These are phyloP conservation scores for Limnephilus rhombicus DNA, from an alignment of 2,888 invertebrate genomes.

Conservation along the genomic window DNA sequence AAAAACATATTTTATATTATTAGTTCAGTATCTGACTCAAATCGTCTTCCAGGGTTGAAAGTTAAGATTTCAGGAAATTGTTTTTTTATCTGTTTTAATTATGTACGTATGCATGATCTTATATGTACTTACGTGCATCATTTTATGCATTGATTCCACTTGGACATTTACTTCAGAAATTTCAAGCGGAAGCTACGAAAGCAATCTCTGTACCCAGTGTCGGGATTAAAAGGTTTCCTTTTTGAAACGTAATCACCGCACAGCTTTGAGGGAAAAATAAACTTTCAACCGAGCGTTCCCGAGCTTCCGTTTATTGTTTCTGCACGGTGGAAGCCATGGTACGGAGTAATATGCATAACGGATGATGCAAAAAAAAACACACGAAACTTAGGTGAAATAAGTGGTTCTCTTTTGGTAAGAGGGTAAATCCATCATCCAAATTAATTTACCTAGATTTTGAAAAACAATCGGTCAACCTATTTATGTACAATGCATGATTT, in stretches of 20 bases:
- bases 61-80: no score
- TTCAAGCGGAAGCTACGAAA: neutral
- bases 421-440: neutral
- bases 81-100: no score
- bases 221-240: conserved; percentile 19
- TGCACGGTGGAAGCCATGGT: neutral
- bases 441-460: neutral
- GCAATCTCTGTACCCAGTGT: conserved; percentile 4
- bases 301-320: conserved; percentile 26
- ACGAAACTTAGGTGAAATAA: neutral
- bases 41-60: no score
- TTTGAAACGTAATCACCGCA: conserved; percentile 38
- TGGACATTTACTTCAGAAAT: neutral
- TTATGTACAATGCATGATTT: no score
- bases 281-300: conserved; percentile 25
- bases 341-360: neutral
- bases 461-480: no score
- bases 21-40: no score
- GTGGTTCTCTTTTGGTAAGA: neutral
- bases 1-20: no score
- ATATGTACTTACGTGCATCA: no score
- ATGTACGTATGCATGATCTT: no score
- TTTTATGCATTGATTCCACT: neutral
- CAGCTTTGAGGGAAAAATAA: conserved; percentile 31
- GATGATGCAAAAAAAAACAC: neutral